Conservation (phyloP, 2,113 vertebrate species). For the Nestor notabilis region DNA sequence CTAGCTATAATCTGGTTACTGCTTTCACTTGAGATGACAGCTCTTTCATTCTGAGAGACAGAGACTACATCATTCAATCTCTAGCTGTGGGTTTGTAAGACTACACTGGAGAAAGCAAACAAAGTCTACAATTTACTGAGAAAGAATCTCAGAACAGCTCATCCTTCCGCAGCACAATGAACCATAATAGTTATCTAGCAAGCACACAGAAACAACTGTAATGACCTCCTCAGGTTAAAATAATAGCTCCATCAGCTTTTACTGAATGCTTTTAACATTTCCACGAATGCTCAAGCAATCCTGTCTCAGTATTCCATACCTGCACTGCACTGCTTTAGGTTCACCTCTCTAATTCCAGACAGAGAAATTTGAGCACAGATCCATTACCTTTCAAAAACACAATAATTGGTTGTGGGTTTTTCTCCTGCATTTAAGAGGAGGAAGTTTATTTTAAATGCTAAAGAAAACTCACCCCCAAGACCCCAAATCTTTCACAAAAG, state of each 20-base stretch:
- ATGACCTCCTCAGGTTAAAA: background rate
- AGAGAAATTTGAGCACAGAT: background rate
- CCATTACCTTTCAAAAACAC: background rate
- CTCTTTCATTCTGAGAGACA: background rate
- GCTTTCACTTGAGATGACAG: background rate
- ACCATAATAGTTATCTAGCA: background rate
- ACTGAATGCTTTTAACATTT: background rate
- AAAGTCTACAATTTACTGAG: background rate
- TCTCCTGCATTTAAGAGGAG: background rate
- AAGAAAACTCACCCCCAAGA: conserved; percentile 89
- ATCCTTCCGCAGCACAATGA: background rate
- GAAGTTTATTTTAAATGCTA: background rate
- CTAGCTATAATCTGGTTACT: background rate
- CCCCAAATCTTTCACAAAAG: conserved; percentile 91
- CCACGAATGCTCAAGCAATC: background rate
- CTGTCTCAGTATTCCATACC: background rate
- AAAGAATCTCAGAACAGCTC: background rate
- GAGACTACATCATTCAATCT: background rate
- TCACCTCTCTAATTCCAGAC: background rate
- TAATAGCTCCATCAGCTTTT: background rate
- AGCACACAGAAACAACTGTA: background rate
- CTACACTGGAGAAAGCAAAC: background rate
- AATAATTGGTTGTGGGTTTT: background rate
- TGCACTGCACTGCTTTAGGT: background rate
- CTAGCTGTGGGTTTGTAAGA: background rate